Base-by-base conservation (phyloP, 2,113 vertebrate genomes). In the Tringa solitaria region DNA sequence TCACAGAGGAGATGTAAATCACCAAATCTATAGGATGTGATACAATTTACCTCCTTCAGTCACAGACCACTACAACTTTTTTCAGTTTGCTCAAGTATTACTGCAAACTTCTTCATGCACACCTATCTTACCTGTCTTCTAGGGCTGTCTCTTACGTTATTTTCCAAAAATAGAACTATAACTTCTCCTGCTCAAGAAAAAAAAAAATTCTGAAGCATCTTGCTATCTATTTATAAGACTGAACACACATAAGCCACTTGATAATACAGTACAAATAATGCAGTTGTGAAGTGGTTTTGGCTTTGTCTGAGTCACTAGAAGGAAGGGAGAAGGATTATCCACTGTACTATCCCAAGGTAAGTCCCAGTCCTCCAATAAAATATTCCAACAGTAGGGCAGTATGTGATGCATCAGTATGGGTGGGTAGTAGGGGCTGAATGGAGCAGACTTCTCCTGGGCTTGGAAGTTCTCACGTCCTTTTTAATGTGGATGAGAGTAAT, bases 51-150 rank as follows among this genome's bases (percentile, higher is more conserved):
- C 43, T 87, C 68, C 39, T 75, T 56, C 64, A 33, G 53, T 32
- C 46, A 67, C 0, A 0, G 37, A 70, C 26, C 28, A 76, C 32
- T 19, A 64, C 22, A 50, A 35, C 8, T 73, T 48, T 14, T 46
- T 93, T 70, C 73, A 63, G 50, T 74, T 73, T 83, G 50, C 57
- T 73, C 8, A 30, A 81, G n/a, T 18, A 60, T 20, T 39, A 64
- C 33, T 53, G 63, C 35, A 90, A 76, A 24, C 14, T 69, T 59
- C 41, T 41, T 86, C 70, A 56, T 4, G 4, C 33, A 26, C 10
- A 32, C 10, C 56, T 78, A 16, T 8, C 51, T 72, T 57, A 79
- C 41, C 65, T 78, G 37, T 12, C 27, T 51, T 64, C 39, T 43
- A 84, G 27, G 22, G 13, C 30, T 43, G 22, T 16, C 46, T 65